phyloP scores from a whole-genome alignment of 2,797 vertebrate genomes.

The Luscinia megarhynchos region DNA sequence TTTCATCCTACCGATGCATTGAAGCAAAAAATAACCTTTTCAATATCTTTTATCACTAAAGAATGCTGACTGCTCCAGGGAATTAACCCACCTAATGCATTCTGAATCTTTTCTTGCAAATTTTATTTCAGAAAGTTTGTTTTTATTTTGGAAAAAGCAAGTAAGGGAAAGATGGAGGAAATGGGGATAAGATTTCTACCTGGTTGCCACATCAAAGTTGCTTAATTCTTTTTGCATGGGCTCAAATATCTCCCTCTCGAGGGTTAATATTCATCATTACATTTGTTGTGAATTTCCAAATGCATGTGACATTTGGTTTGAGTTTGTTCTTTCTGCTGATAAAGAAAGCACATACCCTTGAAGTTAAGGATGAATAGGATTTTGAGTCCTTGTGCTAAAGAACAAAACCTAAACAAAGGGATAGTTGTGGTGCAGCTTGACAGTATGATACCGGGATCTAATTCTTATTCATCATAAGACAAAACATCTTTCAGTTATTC shows the following conservation, averaged over 20 bases:
- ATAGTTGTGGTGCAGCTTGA: slow-evolving; percentile 33
- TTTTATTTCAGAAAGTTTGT: slow-evolving; percentile 1
- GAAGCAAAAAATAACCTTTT: slow-evolving; percentile 68
- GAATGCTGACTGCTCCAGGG: slow-evolving; percentile 30
- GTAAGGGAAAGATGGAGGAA: neutral
- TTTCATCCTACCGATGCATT: slow-evolving; percentile 24
- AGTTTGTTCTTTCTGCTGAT: slow-evolving; percentile 48
- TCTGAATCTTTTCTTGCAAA: slow-evolving; percentile 39
- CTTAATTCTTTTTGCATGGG: neutral
- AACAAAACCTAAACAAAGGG: slow-evolving; percentile 37
- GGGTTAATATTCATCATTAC: slow-evolving; percentile 8
- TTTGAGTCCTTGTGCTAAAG: slow-evolving; percentile 37
- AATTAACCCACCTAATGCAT: slow-evolving; percentile 53
- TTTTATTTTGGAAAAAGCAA: slow-evolving; percentile 19
- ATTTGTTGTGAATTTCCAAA: slow-evolving; percentile 52
- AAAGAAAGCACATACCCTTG: slow-evolving; percentile 57
- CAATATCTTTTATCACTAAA: slow-evolving; percentile 28
- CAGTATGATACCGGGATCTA: slow-evolving; percentile 35
- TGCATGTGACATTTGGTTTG: slow-evolving; percentile 4
- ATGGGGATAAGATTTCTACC: neutral
- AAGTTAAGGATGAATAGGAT: slow-evolving; percentile 60
- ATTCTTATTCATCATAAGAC: slow-evolving; percentile 66
- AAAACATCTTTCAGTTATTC: slow-evolving; percentile 59
- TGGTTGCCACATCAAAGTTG: neutral
- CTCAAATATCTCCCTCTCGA: slow-evolving; percentile 8